Evolutionary conservation across 2,888 invertebrate genomes (phyloP).

Genomic region (Lathronympha strigana): DNA sequence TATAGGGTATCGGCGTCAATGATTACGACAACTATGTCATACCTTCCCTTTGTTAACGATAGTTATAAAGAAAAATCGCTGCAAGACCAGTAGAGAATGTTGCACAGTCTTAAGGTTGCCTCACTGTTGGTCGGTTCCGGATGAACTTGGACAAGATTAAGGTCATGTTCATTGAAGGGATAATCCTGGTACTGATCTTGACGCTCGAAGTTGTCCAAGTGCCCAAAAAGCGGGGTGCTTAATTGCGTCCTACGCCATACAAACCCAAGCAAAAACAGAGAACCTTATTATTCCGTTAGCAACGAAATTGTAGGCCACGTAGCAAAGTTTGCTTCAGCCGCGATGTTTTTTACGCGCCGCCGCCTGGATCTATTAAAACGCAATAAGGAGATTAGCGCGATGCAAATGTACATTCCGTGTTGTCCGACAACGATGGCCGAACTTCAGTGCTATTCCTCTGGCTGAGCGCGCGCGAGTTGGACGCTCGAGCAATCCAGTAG

Average conservation of each 20-base stretch:
- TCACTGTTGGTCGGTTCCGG: too few species aligned
- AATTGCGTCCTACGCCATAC: neutral
- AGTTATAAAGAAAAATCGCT: too few species aligned
- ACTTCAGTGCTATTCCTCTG: neutral
- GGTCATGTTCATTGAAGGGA: too few species aligned
- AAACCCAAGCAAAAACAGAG: neutral
- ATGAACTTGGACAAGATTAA: too few species aligned
- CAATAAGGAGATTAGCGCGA: slow-evolving; percentile 37
- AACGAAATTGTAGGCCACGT: neutral
- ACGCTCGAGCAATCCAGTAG: neutral
- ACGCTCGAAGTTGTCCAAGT: too few species aligned
- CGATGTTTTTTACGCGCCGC: slow-evolving; percentile 17
- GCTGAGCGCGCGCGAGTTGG: neutral
- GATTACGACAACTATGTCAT: too few species aligned
- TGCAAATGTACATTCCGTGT: slow-evolving; percentile 41
- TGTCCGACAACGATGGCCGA: slow-evolving; percentile 30
- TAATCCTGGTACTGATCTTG: too few species aligned
- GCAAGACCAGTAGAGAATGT: too few species aligned
- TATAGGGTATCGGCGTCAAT: too few species aligned
- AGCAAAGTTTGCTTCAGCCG: slow-evolving; percentile 1
- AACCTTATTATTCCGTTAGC: neutral
- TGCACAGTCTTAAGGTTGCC: too few species aligned
- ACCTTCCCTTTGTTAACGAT: too few species aligned
- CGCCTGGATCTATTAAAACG: slow-evolving; percentile 33
- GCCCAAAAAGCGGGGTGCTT: too few species aligned